Conservation (phyloP, 2,888 invertebrate genomes). For the Epirrhoe alternata region DNA sequence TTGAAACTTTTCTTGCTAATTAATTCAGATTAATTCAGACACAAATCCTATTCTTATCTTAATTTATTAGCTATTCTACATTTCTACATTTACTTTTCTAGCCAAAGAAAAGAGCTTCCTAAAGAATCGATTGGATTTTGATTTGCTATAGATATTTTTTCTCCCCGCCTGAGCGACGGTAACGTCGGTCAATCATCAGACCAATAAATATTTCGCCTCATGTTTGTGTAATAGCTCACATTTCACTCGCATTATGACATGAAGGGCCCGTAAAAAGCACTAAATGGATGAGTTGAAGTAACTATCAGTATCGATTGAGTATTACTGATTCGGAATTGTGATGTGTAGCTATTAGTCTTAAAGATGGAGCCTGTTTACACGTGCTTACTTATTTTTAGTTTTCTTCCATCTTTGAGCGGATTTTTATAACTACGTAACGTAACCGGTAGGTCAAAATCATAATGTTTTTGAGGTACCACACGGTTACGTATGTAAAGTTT, state of each 20-base stretch:
- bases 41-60: too few relatives aligned
- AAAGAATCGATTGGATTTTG: conserved; percentile 1
- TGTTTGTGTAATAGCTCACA: conserved; percentile 69
- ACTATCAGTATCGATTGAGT: conserved; percentile 33
- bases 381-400: conserved; percentile 10
- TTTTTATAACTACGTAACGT: too few relatives aligned
- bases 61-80: background rate
- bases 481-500: too few relatives aligned
- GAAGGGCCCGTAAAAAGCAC: conserved; percentile 59
- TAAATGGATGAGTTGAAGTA: conserved; percentile 57
- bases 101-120: background rate
- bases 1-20: too few relatives aligned
- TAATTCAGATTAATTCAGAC: too few relatives aligned
- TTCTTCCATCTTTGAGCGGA: background rate
- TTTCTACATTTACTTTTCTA: background rate
- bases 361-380: conserved; percentile 23
- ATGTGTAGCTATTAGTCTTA: conserved; percentile 34
- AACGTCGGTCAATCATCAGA: conserved; percentile 64
- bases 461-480: too few relatives aligned
- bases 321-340: conserved; percentile 29
- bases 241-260: conserved; percentile 66
- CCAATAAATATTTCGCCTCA: conserved; percentile 74
- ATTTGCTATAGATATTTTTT: conserved; percentile 33
- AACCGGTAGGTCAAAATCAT: too few relatives aligned
- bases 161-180: conserved; percentile 31